A percentile compares a stretch with the other conserved stretches of the same genome.
These are phyloP conservation scores for Rotaria magnacalcarata DNA, from an alignment of 2,888 invertebrate species.

Conservation along the genomic window DNA sequence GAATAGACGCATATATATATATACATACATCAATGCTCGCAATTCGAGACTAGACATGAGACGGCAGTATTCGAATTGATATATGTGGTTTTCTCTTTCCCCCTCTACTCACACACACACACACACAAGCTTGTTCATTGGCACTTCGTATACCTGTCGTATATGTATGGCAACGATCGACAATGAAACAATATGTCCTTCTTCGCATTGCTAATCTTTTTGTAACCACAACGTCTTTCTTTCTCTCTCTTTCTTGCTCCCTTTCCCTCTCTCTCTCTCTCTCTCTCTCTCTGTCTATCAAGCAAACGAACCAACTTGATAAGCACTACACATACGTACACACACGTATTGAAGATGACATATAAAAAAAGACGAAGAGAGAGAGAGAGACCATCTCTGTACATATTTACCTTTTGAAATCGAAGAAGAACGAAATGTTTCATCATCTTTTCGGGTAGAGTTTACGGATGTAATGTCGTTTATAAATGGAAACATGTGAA, in stretches of 20 bases:
- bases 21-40: slow-evolving; percentile 3
- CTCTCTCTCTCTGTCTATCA: slow-evolving; percentile 7
- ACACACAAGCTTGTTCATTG: background rate
- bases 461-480: background rate
- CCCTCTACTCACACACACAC: background rate
- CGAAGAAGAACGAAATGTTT: slow-evolving; percentile 17
- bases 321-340: background rate
- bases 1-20: background rate
- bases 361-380: background rate
- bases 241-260: background rate
- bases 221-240: slow-evolving; percentile 8
- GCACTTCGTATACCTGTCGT: background rate
- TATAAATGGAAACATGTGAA: slow-evolving; percentile 18
- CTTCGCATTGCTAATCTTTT: slow-evolving; percentile 29
- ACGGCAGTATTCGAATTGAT: background rate
- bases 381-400: slow-evolving; percentile 21
- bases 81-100: background rate
- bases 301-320: slow-evolving; percentile 6
- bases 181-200: slow-evolving; percentile 28
- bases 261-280: background rate
- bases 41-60: slow-evolving; percentile 22
- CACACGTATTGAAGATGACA: slow-evolving; percentile 5
- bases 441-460: background rate
- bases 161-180: slow-evolving; percentile 18
- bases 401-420: slow-evolving; percentile 29